A percentile compares a stretch with the other conserved stretches of the same genome.
These are phyloP conservation scores for Norana najaformis DNA, from an alignment of 2,888 invertebrate genomes.

Conservation along the genomic window DNA sequence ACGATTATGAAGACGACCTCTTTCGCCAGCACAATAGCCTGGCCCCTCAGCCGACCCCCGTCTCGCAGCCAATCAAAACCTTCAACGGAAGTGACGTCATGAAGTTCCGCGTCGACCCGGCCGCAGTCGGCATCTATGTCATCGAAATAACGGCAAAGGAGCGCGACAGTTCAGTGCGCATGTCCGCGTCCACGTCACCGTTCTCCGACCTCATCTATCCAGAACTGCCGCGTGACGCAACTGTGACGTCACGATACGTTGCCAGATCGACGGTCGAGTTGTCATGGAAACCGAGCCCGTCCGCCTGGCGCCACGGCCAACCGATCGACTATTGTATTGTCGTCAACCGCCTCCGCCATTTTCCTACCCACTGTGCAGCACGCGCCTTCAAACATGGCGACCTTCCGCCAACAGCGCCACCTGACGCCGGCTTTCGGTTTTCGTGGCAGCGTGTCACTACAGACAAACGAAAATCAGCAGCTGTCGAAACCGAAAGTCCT, in stretches of 20 bases:
- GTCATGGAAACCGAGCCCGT: conserved; percentile 49
- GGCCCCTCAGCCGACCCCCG: background rate
- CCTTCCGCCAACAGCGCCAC: conserved; percentile 51
- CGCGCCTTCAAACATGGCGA: conserved; percentile 61
- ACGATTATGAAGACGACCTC: background rate
- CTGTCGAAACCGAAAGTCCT: background rate
- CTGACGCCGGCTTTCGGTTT: conserved; percentile 55
- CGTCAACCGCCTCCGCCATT: conserved; percentile 64
- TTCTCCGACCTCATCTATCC: conserved; percentile 47
- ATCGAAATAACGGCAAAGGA: conserved; percentile 50
- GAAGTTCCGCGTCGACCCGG: background rate
- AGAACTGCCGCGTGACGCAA: conserved; percentile 45
- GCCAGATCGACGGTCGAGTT: conserved; percentile 44
- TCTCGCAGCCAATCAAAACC: conserved; percentile 10
- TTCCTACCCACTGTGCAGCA: conserved; percentile 65
- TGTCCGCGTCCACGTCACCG: conserved; percentile 52
- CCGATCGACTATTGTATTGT: conserved; percentile 62
- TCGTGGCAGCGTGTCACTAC: conserved; percentile 47
- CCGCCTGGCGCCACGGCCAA: conserved; percentile 35
- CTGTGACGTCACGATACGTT: conserved; percentile 43
- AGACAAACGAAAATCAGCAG: background rate
- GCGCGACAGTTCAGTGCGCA: conserved; percentile 51
- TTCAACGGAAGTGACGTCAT: conserved; percentile 23
- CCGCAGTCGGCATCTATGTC: conserved; percentile 29
- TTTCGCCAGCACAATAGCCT: background rate